Conservation (phyloP, 2,113 vertebrate species). For the Trogon surrucura region DNA sequence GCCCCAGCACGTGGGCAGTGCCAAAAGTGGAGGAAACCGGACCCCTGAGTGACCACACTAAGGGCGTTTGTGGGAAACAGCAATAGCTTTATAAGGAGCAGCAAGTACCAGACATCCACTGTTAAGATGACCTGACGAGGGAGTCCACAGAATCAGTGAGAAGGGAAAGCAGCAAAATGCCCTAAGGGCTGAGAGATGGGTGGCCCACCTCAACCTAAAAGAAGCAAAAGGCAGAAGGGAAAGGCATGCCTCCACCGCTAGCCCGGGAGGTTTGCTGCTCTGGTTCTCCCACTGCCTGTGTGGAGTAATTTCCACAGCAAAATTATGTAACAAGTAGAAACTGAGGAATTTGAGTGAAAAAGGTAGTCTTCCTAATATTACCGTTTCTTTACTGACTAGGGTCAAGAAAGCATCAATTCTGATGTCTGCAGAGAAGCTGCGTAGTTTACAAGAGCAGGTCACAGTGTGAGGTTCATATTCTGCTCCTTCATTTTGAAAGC, state of each 20-base stretch:
- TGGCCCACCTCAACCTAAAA: neutral
- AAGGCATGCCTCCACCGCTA: neutral
- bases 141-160: neutral
- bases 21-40: neutral
- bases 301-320: neutral
- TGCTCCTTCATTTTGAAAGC: neutral
- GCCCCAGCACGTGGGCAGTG: neutral
- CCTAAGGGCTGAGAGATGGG: neutral
- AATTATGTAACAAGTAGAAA: neutral
- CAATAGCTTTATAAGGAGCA: neutral
- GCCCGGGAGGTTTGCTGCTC: neutral
- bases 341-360: neutral
- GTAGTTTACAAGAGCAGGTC: neutral
- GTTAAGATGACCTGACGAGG: neutral
- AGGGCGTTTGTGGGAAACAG: neutral
- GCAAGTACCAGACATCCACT: neutral
- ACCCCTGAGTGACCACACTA: neutral
- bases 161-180: neutral
- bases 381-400: neutral
- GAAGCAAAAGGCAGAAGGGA: neutral
- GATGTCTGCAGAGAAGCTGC: neutral
- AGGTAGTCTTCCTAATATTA: neutral
- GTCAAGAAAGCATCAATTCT: neutral
- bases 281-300: neutral
- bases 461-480: neutral